Evolutionary conservation across 35 echinoderm and acorn worm genomes (phyloP), one percentile per base, ranked within the genome.

Genomic region (Holothuria glaberrima): DNA sequence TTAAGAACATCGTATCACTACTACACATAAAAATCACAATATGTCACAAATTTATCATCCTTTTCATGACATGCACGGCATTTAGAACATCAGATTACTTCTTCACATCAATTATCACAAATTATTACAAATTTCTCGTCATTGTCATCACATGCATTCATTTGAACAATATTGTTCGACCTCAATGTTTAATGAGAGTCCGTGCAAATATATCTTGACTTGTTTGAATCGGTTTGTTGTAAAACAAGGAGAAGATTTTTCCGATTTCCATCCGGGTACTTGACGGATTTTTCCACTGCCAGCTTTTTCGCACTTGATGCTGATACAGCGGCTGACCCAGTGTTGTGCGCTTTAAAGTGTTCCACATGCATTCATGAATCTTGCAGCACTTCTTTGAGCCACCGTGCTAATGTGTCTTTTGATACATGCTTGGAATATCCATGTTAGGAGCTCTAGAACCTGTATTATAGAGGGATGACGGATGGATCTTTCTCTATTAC

Each of bases 181-280:
- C n/a, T n/a, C n/a, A n/a, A n/a, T n/a, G n/a, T n/a, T n/a, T n/a
- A n/a, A n/a, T n/a, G n/a, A n/a, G n/a, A n/a, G n/a, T n/a, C n/a
- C n/a, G n/a, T n/a, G n/a, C 28, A 9, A 16, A 7, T 66, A 41
- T 54, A 48, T 20, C 46, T 22, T 81, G 35, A 6, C 19, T 54
- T 81, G n/a, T 20, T 24, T 64, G 56, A 64, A 86, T 67, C 29
- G 59, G 56, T 86, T 86, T 86, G 25, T n/a, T n/a, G n/a, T n/a
- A 31, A 24, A 50, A 86, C 59, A 5, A 63, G 32, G 82, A 56
- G 38, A 86, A 60, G 10, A 57, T 61, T 61, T 16, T 59, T 61
- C 82, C 9, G 58, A 64, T 14, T 67, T 86, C 82, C 82, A 86
- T 27, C 58, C 82, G 6, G 82, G 57, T n/a, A 64, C 33, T 64